Conservation (phyloP, 2,113 vertebrate species). For the Nothoprocta pentlandii region DNA sequence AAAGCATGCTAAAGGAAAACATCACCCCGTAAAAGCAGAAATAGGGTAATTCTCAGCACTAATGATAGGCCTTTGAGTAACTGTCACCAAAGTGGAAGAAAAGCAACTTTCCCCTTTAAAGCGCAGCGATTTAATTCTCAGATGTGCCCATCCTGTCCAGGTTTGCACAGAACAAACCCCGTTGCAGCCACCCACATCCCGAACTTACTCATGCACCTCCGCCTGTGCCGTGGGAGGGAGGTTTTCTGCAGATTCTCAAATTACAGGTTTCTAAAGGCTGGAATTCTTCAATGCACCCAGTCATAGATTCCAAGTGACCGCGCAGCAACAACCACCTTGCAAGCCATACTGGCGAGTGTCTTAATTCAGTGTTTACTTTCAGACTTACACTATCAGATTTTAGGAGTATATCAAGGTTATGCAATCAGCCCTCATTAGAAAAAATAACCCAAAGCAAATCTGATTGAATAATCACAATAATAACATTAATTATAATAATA, state of each 20-base stretch:
- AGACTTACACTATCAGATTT: neutral
- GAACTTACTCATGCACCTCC: neutral
- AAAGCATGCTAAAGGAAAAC: neutral
- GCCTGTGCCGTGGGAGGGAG: neutral
- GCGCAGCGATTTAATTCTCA: neutral
- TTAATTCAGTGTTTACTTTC: neutral
- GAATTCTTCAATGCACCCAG: neutral
- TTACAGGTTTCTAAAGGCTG: neutral
- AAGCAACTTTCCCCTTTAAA: neutral
- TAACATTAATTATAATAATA: neutral
- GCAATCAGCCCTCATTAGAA: neutral
- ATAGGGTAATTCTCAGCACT: neutral
- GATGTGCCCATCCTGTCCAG: neutral
- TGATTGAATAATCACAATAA: neutral
- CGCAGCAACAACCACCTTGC: neutral
- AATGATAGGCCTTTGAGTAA: neutral
- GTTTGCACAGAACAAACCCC: neutral
- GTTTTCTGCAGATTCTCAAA: neutral
- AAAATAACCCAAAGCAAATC: neutral
- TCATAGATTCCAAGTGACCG: neutral
- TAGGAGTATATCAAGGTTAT: neutral
- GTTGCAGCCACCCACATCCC: neutral
- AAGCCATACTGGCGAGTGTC: accelerated
- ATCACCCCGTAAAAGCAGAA: neutral
- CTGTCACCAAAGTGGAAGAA: neutral